Conservation (phyloP, 2,888 invertebrate species). For the Brachyptera risi region DNA sequence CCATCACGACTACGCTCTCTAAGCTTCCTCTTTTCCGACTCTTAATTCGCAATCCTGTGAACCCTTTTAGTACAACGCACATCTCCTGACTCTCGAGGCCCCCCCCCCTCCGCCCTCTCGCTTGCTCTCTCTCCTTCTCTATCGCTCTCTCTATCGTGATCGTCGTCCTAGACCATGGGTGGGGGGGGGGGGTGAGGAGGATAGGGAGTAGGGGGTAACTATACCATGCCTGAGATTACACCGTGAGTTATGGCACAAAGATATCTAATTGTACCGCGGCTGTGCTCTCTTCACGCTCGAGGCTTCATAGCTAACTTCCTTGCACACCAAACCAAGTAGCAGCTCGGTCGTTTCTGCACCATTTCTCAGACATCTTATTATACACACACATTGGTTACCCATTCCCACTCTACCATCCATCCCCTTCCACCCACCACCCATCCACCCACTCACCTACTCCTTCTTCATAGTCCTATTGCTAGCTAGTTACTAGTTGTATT, state of each 20-base stretch:
- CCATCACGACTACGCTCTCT: constrained; percentile 25
- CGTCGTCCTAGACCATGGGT: constrained; percentile 11
- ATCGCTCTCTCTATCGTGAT: neutral
- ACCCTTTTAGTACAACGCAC: constrained; percentile 19
- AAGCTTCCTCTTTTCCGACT: constrained; percentile 22
- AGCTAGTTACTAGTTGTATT: constrained; percentile 14
- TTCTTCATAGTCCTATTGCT: neutral
- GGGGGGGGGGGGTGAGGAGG: constrained; percentile 26
- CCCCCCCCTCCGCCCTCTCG: too few relatives aligned
- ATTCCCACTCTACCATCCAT: too few relatives aligned
- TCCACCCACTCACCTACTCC: too few relatives aligned
- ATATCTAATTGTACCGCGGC: constrained; percentile 51
- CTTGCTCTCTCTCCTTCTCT: too few relatives aligned
- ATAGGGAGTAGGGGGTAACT: constrained; percentile 39
- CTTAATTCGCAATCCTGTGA: constrained; percentile 26
- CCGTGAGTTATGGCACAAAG: constrained; percentile 56
- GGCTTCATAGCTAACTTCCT: too few relatives aligned
- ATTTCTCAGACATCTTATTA: constrained; percentile 30
- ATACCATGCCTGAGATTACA: constrained; percentile 52
- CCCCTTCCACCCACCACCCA: too few relatives aligned
- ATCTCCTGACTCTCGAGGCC: too few relatives aligned
- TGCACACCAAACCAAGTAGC: too few relatives aligned
- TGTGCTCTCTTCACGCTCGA: constrained; percentile 22
- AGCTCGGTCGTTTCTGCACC: constrained; percentile 28
- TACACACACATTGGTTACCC: constrained; percentile 25